phyloP scores from a whole-genome alignment of 2,888 invertebrate genomes.

The Aspidapion aeneum region DNA sequence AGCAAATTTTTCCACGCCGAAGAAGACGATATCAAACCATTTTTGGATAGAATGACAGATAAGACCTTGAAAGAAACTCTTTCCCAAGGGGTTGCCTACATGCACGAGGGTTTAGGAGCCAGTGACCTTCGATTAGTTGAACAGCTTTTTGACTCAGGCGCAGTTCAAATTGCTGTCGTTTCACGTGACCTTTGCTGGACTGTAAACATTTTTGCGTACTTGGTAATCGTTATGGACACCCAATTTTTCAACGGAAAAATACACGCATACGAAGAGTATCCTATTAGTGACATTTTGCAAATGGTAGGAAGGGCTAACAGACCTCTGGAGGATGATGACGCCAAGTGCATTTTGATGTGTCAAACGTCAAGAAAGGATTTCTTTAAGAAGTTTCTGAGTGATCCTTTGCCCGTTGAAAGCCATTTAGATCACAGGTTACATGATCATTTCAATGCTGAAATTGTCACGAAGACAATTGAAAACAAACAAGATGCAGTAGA shows the following conservation, averaged over 20 bases:
- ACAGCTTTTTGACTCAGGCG: slow-evolving; percentile 89
- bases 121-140: slow-evolving; percentile 89
- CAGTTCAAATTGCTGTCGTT: slow-evolving; percentile 89
- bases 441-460: slow-evolving; percentile 99
- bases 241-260: slow-evolving; percentile 83
- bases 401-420: slow-evolving; percentile 95
- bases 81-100: slow-evolving; percentile 92
- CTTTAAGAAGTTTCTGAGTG: slow-evolving; percentile 96
- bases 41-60: slow-evolving; percentile 83
- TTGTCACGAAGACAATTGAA: slow-evolving; percentile 99
- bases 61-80: slow-evolving; percentile 91
- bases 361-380: slow-evolving; percentile 97
- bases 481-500: slow-evolving; percentile 99
- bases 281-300: slow-evolving; percentile 94
- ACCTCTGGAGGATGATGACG: slow-evolving; percentile 87
- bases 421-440: slow-evolving; percentile 97
- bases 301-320: slow-evolving; percentile 97
- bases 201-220: slow-evolving; percentile 82
- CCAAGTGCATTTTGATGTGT: slow-evolving; percentile 94
- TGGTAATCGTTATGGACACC: slow-evolving; percentile 97
- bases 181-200: slow-evolving; percentile 93
- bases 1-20: slow-evolving; percentile 87
- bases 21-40: slow-evolving; percentile 82
- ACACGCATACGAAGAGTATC: slow-evolving; percentile 95
- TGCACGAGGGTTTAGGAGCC: slow-evolving; percentile 89